Base-by-base conservation (phyloP, 1,140 invertebrate species). In the Aethina tumida region DNA sequence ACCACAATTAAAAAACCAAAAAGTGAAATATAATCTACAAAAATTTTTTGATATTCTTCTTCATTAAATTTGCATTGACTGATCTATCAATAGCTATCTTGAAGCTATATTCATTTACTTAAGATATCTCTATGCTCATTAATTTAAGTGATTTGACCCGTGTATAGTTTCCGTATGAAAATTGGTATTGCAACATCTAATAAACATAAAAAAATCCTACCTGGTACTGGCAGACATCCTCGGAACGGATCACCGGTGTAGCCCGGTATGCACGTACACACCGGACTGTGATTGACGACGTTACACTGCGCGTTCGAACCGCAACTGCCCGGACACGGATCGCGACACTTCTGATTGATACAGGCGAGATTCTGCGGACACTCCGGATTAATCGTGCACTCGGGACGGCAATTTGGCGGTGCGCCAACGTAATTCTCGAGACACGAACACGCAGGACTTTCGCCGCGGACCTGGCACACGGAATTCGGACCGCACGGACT, bases 311-410 rank as follows among this genome's bases (percentile, higher is more conserved):
- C 84, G 56, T 89, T 87, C 12, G 78, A 66, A 17, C 87, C 88
- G 56, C 88, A 92, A 2, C 84, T 84, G 15, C 84, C 84, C 8
- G 83, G 81, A 53, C 86, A 91, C 13, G 85, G 86, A 62, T 90
- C 82, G 51, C 65, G 73, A 56, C 87, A 91, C 50, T 77, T 78
- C 60, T 87, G 79, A 52, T 81, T 81, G 30, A 84, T 76, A 51
- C 87, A 90, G 25, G 84, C 83, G 36, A 79, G 56, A 51, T 81
- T 76, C 33, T 80, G 76, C 0, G 80, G 69, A 62, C 86, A 90
- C 52, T 89, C 85, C 33, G 82, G 78, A 56, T 86, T 86, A 22
- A 83, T 80, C 0, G 77, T 73, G 60, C 85, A 88, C 59, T 88
- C 84, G 1, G 84, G 84, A 40, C 83, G 69, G 58, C 84, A 88